Evolutionary conservation across 1,140 invertebrate species (phyloP), one percentile per base, ranked within the genome.

Genomic region (Drosophila orena): DNA sequence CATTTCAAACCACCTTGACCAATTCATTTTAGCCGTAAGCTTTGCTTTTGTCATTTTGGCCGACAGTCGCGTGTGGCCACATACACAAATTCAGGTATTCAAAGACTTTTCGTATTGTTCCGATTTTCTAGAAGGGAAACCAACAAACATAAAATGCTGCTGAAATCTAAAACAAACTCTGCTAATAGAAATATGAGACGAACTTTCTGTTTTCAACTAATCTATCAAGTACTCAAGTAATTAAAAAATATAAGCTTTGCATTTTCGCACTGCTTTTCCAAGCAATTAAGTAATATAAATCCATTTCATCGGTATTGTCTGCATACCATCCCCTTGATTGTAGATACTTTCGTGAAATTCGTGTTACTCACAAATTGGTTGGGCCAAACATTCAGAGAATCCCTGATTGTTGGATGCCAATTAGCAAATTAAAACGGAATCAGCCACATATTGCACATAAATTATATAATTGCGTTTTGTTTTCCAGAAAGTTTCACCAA

Each of bases 381-480:
- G 17, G n/a, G 3, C 10, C 49, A 30, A 46, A 54, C 4, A 42
- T 37, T 27, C 40, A 10, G 2, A 24, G 20, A 35, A 11, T 54
- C 8, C 20, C 17, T 5, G 14, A 27, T 11, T 55, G 24, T 53
- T 38, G 40, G 3, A 37, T 49, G 53, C 30, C 34, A 74, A 47
- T 75, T 57, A 57, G 35, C 14, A 74, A 65, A 74, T 74, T 52
- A 65, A 46, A 65, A 30, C 7, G 30, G 17, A 70, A 70, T 57
- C 52, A 34, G 30, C 14, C 42, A 44, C 60, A 76, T 59, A 66
- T 75, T 59, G 30, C 64, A 35, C 64, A 70, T 56, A 65, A 74
- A 74, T 73, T 64, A 57, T 64, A 68, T 43, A 72, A 73, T 73
- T 73, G n/a, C 20, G 46, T 52, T 30, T 40, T 24, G 34, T 56